Base-by-base conservation (phyloP, 2,113 vertebrate genomes). In the Chiloscyllium plagiosum region DNA sequence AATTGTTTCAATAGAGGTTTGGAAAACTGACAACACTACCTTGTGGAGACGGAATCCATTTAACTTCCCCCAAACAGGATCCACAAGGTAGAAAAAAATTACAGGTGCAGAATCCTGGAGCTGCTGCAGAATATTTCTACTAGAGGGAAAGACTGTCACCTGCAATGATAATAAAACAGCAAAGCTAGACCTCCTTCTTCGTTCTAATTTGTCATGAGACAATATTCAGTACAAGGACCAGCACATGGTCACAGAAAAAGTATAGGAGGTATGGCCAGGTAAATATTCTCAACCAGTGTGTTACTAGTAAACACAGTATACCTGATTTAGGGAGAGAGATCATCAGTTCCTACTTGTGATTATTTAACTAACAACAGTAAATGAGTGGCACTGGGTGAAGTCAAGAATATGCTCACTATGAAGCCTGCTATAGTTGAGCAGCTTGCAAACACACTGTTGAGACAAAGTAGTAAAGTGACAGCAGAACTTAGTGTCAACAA, bases 71-170 rank as follows among this genome's bases (percentile, higher is more conserved):
- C 98, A 98, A 69, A 97, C 98, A 0, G 98, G 97, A 96, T 99
- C 98, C 29, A 99, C 98, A 0, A 99, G 97, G 90, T 98, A 99
- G 97, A 99, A 99, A 96, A 98, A 99, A 96, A 99, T 97, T 1
- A 98, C 98, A 29, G 99, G 97, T 0, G 98, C 98, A 8, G 98
- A 98, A 95, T 99, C 99, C 85, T 98, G 98, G 7, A 99, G 97
- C 97, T 99, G 99, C 95, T 99, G 98, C 95, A 99, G 97, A 22
- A 99, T 98, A 0, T 99, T 99, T 96, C 98, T 99, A 13, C 98
- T 98, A 2, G 99, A 98, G 2, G 99, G 99, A 96, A 99, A 99
- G 70, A 98, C 97, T 4, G 98, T 98, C 89, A 99, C 99, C 99
- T 99, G 96, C 13, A 96, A 96, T 96, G 96, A 42, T 61, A 8